phyloP scores from a whole-genome alignment of 2,888 invertebrate genomes.

The Heliothis peltigera region DNA sequence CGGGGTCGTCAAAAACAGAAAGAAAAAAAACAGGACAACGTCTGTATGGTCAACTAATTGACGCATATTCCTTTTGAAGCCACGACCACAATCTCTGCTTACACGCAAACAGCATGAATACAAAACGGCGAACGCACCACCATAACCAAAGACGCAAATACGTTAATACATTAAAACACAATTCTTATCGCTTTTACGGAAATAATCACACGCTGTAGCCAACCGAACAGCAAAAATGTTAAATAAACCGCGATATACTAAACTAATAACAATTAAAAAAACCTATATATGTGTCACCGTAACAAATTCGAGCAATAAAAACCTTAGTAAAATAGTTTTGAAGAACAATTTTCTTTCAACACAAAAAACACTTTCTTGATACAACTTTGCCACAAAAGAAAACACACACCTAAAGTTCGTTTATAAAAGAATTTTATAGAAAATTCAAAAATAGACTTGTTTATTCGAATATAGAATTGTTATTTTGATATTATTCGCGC shows the following conservation, averaged over 20 bases:
- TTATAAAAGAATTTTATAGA: slow-evolving; percentile 7
- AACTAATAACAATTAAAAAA: slow-evolving; percentile 47
- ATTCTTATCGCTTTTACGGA: slow-evolving; percentile 47
- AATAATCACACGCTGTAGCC: slow-evolving; percentile 40
- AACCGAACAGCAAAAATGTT: slow-evolving; percentile 3
- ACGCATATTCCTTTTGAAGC: no score
- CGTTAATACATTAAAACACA: slow-evolving; percentile 35
- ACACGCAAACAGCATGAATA: slow-evolving; percentile 18
- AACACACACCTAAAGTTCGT: slow-evolving; percentile 27
- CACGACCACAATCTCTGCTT: slow-evolving; percentile 15
- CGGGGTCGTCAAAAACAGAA: no score
- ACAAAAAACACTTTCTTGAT: slow-evolving; percentile 26
- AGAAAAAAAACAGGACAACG: no score
- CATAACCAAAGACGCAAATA: slow-evolving; percentile 38
- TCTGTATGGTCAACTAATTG: no score
- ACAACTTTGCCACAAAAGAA: slow-evolving; percentile 26
- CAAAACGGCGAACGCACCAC: slow-evolving; percentile 18
- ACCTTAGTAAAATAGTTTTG: slow-evolving; percentile 13
- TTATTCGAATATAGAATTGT: slow-evolving; percentile 48
- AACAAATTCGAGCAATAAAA: slow-evolving; percentile 70
- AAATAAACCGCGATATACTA: slow-evolving; percentile 32
- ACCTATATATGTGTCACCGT: slow-evolving; percentile 70
- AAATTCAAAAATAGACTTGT: slow-evolving; percentile 38
- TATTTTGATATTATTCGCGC: slow-evolving; percentile 55
- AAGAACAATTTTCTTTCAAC: background rate